Conservation (phyloP, 2,113 vertebrate genomes). For the Microcebus murinus region DNA sequence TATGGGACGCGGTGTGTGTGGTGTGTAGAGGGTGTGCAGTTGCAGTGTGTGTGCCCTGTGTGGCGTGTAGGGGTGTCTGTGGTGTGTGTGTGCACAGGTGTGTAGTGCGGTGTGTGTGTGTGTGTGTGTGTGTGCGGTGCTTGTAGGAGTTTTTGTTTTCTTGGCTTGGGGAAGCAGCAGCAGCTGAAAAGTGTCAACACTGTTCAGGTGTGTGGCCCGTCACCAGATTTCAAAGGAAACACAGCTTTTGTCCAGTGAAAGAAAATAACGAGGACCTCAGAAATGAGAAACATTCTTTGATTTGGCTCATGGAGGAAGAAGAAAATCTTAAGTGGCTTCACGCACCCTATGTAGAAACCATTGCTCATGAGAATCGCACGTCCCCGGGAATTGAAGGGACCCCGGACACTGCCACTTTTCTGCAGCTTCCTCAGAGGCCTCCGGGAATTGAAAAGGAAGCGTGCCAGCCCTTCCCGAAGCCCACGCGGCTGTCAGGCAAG, state of each 20-base stretch:
- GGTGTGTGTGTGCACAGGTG: too few species aligned
- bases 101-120: not conserved
- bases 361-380: conserved; percentile 66
- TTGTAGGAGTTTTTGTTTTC: conserved; percentile 50
- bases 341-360: conserved; percentile 30
- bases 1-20: not conserved
- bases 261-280: conserved; percentile 81
- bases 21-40: not conserved
- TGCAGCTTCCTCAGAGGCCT: conserved; percentile 48
- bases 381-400: conserved; percentile 68
- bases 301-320: conserved; percentile 63
- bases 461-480: not conserved
- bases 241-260: conserved; percentile 43
- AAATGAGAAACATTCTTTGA: conserved; percentile 77
- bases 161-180: conserved; percentile 9
- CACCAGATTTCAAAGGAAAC: conserved; percentile 72
- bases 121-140: not conserved
- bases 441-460: conserved; percentile 50
- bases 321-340: conserved; percentile 74
- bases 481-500: not conserved
- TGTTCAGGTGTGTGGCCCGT: conserved; percentile 79
- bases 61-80: not conserved
- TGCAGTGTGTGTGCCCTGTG: not conserved
- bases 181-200: conserved; percentile 82
- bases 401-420: conserved; percentile 54